A percentile compares a stretch with the other conserved stretches of the same genome.
Conservation (phyloP, 2,888 invertebrate genomes). For the Cephus rjabovi region DNA sequence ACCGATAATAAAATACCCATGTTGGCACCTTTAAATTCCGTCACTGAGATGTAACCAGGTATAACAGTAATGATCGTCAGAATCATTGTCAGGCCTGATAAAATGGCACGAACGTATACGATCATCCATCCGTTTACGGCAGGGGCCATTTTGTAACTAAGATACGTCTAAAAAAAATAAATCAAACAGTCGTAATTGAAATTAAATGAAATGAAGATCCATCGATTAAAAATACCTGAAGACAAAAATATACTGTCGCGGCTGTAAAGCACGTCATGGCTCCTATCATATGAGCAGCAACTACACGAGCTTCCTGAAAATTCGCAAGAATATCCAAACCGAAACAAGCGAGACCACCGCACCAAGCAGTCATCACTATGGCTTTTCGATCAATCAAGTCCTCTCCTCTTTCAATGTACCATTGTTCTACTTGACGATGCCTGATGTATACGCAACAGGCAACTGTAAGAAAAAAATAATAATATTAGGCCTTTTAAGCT, state of each 20-base stretch:
- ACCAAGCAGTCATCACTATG: slow-evolving; percentile 55
- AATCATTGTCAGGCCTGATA: slow-evolving; percentile 46
- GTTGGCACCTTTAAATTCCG: slow-evolving; percentile 48
- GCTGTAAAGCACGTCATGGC: slow-evolving; percentile 71
- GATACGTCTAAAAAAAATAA: slow-evolving; percentile 48
- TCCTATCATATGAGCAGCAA: slow-evolving; percentile 70
- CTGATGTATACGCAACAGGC: slow-evolving; percentile 70
- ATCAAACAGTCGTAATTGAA: not conserved
- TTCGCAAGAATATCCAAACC: slow-evolving; percentile 73
- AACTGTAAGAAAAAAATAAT: slow-evolving; percentile 58
- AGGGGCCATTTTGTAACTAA: slow-evolving; percentile 57
- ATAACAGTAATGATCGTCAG: slow-evolving; percentile 46
- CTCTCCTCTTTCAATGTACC: slow-evolving; percentile 48
- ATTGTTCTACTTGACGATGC: slow-evolving; percentile 69
- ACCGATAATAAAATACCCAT: not conserved
- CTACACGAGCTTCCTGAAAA: slow-evolving; percentile 72
- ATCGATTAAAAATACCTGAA: slow-evolving; percentile 65
- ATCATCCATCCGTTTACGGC: slow-evolving; percentile 48
- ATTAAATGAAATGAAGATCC: not conserved
- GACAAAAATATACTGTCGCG: slow-evolving; percentile 69
- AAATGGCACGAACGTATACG: slow-evolving; percentile 47
- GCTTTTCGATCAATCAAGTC: slow-evolving; percentile 36
- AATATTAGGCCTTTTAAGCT: too few species aligned
- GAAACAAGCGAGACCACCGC: slow-evolving; percentile 69
- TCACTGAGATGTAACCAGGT: slow-evolving; percentile 51